Base-by-base conservation (phyloP, 2,113 vertebrate species). In the Chaetodon auriga region DNA sequence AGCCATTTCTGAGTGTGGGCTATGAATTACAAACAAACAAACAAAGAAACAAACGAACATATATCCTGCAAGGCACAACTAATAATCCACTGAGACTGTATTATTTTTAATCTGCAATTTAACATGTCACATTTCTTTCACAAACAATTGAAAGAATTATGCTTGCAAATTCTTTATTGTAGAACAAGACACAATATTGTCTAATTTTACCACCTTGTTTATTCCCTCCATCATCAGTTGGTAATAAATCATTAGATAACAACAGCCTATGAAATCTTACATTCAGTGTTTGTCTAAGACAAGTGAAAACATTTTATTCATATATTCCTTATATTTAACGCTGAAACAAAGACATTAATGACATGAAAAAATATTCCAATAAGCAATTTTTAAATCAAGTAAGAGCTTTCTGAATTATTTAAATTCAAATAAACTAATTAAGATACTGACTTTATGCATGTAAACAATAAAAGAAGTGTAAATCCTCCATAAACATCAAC, bases 401-500 rank as follows among this genome's bases (percentile, higher is more conserved):
- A 43, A 53, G 23, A 55, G 0, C 1, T 69, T 64, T 45, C 16
- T 48, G 5, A 78, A 53, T 68, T 16, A 14, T 58, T 36, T 60
- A 10, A 58, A 38, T 36, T 23, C 4, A 70, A 72, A 83, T 58
- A 71, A 60, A 74, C 63, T 51, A 49, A 21, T 46, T 5, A 75
- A 65, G 19, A 5, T 49, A 38, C 5, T 38, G 53, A 70, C 18
- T 55, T 45, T 23, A 65, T 73, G 9, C 41, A 45, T 80, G 84
- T 75, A 88, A 90, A 90, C 64, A 81, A 82, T 41, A 51, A 71
- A 4, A 55, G 3, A 75, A 74, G 66, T n/a, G 64, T 68, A 72
- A 53, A 80, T 75, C 19, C 25, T 63, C 23, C 23, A 49, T 14
- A 35, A 64, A 51, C 21, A 62, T 73, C 13, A 71, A 71, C 62